Base-by-base conservation (phyloP, 2,113 vertebrate genomes). In the Gallinago undulata region DNA sequence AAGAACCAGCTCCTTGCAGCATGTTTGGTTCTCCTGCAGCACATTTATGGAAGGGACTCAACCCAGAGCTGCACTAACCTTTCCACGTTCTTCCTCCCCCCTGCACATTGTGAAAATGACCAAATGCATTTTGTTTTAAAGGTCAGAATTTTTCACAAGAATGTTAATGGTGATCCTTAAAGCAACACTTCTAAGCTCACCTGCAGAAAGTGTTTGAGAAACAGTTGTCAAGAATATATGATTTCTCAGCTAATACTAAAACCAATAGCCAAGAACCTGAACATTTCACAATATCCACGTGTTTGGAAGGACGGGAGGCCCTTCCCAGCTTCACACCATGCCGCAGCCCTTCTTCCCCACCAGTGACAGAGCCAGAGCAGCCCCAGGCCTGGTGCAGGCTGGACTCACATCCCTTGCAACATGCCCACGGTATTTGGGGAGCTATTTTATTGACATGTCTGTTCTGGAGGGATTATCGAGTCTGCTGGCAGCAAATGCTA, bases 401-500 rank as follows among this genome's bases (percentile, higher is more conserved):
- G 69, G 5, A 59, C 17, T 68, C 14, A 0, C 62, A 45, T 2
- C 53, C 84, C 27, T 31, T 57, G 14, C 80, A 66, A 39, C 5
- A 18, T 1, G 12, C 6, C 74, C 60, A 9, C 0, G 23, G 8
- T 56, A 12, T 50, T 62, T 33, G 43, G 56, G 68, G 87, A 89
- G 30, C 19, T 74, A 11, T 62, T 84, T 76, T 37, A 87, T 11
- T 50, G 76, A 56, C 14, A 24, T 21, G 19, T 31, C 63, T 84
- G 33, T 5, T 72, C 78, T 62, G 51, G 59, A 69, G 82, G 63
- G 30, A 89, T 92, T 76, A 72, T 17, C 17, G 11, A 64, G 31
- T 79, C 79, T 92, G 74, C 70, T 85, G 75, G 86, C 95, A 95
- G 92, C 70, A 66, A 87, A 92, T 3, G 63, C 47, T 90, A 37